A percentile compares a stretch with the other conserved stretches of the same genome.
These are phyloP conservation scores for Tor tambroides DNA, from an alignment of 2,113 vertebrate species.

Conservation along the genomic window DNA sequence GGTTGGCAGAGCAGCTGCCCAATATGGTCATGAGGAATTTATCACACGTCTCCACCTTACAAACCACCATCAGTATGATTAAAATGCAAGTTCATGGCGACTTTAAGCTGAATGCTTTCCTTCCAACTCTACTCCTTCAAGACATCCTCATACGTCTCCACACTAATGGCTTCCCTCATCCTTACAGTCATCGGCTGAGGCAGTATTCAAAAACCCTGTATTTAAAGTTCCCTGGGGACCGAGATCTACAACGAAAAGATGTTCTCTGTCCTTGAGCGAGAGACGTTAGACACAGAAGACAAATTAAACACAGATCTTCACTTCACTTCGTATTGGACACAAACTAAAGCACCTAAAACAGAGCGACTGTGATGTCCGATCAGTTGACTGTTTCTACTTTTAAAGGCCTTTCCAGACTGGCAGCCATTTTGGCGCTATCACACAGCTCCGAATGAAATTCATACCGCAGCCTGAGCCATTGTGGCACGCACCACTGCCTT, in stretches of 20 bases:
- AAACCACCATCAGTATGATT: conserved; percentile 10
- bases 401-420: conserved; percentile 18
- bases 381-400: not conserved
- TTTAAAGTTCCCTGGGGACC: conserved; percentile 13
- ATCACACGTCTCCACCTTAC: conserved; percentile 28
- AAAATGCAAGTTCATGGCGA: conserved; percentile 7
- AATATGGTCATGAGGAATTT: conserved; percentile 14
- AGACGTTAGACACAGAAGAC: not conserved
- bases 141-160: not conserved
- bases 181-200: not conserved
- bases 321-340: not conserved
- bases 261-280: conserved; percentile 6
- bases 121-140: not conserved
- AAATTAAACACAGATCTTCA: conserved; percentile 12
- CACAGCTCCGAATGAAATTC: conserved; percentile 49
- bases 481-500: conserved; percentile 16
- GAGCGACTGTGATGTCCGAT: not conserved
- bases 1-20: conserved; percentile 32
- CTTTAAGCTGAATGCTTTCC: not conserved
- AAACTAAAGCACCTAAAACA: not conserved
- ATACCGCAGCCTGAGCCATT: conserved; percentile 11
- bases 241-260: not conserved
- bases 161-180: conserved; percentile 14
- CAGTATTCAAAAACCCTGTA: conserved; percentile 5
- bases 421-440: conserved; percentile 47